A percentile compares a stretch with the other conserved stretches of the same genome.
phyloP scores from a whole-genome alignment of 2,888 invertebrate species.

The Azorinus chamasolen region DNA sequence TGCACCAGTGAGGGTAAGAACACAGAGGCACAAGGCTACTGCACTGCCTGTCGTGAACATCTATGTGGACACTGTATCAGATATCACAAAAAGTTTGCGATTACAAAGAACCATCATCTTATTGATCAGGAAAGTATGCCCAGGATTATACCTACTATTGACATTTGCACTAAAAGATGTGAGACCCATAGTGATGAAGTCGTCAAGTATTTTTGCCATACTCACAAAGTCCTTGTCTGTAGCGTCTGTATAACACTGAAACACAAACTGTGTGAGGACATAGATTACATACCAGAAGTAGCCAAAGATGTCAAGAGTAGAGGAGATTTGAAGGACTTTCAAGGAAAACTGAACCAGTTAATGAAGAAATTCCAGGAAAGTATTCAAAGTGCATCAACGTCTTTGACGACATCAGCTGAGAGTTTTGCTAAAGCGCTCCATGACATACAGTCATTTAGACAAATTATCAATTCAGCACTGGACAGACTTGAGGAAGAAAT shows the following conservation, averaged over 20 bases:
- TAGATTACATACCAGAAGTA: constrained; percentile 18
- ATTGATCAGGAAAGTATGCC: neutral
- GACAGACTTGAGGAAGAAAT: no score
- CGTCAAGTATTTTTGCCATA: constrained; percentile 15
- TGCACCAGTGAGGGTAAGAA: constrained; percentile 2
- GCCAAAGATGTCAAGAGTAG: neutral
- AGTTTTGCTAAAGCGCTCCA: no score
- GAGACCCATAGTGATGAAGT: neutral
- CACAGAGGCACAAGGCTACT: constrained; percentile 5
- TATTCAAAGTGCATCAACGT: no score
- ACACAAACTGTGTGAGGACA: constrained; percentile 6
- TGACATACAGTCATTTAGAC: no score
- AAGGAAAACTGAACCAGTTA: no score
- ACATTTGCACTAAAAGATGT: constrained; percentile 6
- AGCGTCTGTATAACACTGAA: constrained; percentile 13
- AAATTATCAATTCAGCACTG: no score
- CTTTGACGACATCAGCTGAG: no score
- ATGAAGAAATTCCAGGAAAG: no score
- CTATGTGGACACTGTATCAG: constrained; percentile 2
- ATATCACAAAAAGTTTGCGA: constrained; percentile 3
- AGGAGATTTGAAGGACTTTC: no score
- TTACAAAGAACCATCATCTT: neutral
- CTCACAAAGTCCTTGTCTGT: constrained; percentile 12
- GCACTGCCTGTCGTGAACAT: constrained; percentile 7
- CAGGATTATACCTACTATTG: neutral